These are phyloP conservation scores for Oscheius myriophilus DNA, from an alignment of 2,888 invertebrate species.

Conservation along the genomic window DNA sequence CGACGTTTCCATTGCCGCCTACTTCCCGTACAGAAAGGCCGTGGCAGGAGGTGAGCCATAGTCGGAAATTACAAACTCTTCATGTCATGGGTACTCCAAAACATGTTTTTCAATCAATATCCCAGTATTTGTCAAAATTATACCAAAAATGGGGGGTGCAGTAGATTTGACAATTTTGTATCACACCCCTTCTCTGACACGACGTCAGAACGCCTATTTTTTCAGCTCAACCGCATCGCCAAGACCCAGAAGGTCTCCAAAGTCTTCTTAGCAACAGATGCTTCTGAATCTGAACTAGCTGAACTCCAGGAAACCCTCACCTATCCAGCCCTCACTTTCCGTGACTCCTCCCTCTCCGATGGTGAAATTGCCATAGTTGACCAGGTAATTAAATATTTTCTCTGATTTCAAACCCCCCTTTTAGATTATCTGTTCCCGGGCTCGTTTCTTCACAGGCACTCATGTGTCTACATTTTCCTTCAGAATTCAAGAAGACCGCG, in stretches of 20 bases:
- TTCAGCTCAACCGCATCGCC: conserved; percentile 43
- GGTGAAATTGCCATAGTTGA: conserved; percentile 65
- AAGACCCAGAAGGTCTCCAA: conserved; percentile 38
- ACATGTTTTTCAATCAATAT: too few species aligned
- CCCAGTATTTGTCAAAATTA: too few species aligned
- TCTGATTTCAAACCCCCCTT: conserved; percentile 9
- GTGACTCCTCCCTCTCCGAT: conserved; percentile 47
- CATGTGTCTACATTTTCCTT: conserved; percentile 94
- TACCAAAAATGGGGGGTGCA: too few species aligned
- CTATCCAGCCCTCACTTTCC: conserved; percentile 34
- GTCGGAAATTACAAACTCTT: too few species aligned
- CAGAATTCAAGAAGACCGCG: conserved; percentile 95
- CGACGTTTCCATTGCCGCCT: too few species aligned
- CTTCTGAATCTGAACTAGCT: conserved; percentile 70
- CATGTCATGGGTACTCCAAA: too few species aligned
- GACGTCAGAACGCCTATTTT: background rate
- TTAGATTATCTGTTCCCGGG: conserved; percentile 91
- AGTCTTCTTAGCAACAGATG: conserved; percentile 64
- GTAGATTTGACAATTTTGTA: too few species aligned
- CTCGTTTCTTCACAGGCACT: conserved; percentile 82
- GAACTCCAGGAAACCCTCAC: conserved; percentile 74
- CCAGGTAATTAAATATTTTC: conserved; percentile 51
- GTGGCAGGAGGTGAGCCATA: too few species aligned
- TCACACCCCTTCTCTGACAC: too few species aligned
- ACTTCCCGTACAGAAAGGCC: too few species aligned